phyloP scores from a whole-genome alignment of 2,797 vertebrate species.

The Sebastes taczanowskii region DNA sequence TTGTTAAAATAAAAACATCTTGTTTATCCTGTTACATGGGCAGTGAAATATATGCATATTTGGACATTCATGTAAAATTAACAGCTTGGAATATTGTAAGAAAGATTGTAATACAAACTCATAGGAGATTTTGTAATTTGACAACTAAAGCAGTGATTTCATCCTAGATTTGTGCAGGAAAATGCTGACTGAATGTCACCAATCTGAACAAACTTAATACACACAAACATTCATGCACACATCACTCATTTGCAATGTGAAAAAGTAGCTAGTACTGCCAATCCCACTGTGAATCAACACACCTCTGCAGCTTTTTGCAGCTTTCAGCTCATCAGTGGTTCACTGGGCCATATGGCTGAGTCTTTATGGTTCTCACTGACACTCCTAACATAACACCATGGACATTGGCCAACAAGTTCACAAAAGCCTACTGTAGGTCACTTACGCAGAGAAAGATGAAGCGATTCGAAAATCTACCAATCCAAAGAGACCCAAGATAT shows the following conservation, averaged over 20 bases:
- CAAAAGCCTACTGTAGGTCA: background rate
- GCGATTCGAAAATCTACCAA: background rate
- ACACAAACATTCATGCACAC: too few relatives aligned
- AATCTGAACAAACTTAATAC: background rate
- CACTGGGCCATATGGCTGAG: too few relatives aligned
- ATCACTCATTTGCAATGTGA: background rate
- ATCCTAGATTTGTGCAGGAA: too few relatives aligned
- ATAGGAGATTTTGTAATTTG: background rate
- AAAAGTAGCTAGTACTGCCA: background rate
- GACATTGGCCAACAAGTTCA: background rate
- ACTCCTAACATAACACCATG: background rate
- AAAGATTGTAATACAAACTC: background rate
- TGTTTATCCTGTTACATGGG: background rate
- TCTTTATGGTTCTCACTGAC: background rate
- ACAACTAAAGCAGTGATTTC: background rate
- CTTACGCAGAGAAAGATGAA: background rate
- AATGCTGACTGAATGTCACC: background rate
- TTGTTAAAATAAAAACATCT: background rate
- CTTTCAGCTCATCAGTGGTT: background rate
- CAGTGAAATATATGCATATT: background rate
- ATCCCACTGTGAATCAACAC: background rate
- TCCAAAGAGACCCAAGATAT: background rate
- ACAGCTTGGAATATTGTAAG: background rate
- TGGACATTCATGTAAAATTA: background rate
- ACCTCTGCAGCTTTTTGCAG: background rate